These are phyloP conservation scores for Drosophila mettleri DNA, from an alignment of 2,888 invertebrate species.

Conservation along the genomic window DNA sequence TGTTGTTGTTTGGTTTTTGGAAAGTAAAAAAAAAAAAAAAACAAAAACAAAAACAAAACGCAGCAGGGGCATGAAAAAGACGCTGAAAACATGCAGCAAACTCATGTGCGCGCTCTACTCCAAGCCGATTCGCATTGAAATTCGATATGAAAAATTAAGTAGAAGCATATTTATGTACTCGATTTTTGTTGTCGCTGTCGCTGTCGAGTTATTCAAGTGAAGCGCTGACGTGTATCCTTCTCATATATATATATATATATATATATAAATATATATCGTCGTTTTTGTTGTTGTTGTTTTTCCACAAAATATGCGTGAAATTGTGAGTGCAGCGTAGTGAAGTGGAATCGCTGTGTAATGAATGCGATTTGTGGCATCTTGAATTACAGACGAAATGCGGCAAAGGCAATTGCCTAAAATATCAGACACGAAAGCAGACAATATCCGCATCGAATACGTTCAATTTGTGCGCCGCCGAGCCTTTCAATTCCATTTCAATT, in stretches of 20 bases:
- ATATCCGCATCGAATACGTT: conserved; percentile 21
- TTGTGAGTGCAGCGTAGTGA: conserved; percentile 24
- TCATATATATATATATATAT: conserved; percentile 17
- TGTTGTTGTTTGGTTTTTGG: conserved; percentile 13
- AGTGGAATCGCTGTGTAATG: conserved; percentile 52
- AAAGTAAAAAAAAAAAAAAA: conserved; percentile 39
- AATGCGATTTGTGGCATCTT: conserved; percentile 64
- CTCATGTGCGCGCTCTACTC: conserved; percentile 20
- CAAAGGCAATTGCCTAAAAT: conserved; percentile 50
- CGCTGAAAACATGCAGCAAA: conserved; percentile 27
- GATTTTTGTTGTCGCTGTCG: conserved; percentile 21
- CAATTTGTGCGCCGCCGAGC: background rate
- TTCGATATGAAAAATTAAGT: conserved; percentile 75
- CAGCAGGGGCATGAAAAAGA: conserved; percentile 35
- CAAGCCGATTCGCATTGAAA: conserved; percentile 74
- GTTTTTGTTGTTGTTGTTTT: conserved; percentile 18
- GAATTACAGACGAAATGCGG: conserved; percentile 54
- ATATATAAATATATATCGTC: background rate
- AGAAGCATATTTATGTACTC: conserved; percentile 46
- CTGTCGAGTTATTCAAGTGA: conserved; percentile 68
- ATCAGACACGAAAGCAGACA: background rate
- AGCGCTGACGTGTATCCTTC: conserved; percentile 60
- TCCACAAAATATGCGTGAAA: conserved; percentile 59
- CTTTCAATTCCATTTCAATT: background rate
- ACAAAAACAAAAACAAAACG: background rate